Conservation (phyloP, 2,888 invertebrate species). For the Eupithecia subumbrata region DNA sequence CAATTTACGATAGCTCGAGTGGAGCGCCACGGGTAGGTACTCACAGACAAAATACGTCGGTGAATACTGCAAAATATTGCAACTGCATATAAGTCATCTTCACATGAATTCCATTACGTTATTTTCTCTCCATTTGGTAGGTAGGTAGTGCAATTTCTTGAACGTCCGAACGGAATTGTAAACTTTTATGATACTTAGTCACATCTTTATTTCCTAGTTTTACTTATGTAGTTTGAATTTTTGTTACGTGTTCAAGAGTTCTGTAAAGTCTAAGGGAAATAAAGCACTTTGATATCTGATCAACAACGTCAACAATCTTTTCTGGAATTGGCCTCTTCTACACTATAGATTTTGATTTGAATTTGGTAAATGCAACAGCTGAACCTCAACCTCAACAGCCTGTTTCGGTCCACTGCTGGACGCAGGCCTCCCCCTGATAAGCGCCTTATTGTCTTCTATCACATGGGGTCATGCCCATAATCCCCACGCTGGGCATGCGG, state of each 20-base stretch:
- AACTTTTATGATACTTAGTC: neutral
- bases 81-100: conserved; percentile 60
- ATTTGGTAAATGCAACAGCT: neutral
- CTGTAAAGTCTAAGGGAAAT: no score
- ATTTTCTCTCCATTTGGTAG: neutral
- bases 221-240: no score
- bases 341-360: neutral
- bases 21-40: conserved; percentile 1
- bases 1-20: conserved; percentile 42
- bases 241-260: no score
- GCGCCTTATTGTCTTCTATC: no score
- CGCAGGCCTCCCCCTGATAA: no score
- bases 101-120: conserved; percentile 54
- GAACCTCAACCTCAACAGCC: no score
- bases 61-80: conserved; percentile 56
- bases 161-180: neutral
- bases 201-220: neutral
- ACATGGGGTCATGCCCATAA: no score
- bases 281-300: no score
- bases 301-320: neutral
- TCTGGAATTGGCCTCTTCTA: neutral
- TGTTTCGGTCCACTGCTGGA: no score
- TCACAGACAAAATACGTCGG: conserved; percentile 54
- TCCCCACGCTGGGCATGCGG: no score
- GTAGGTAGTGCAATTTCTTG: neutral